Conservation (phyloP, 1,140 invertebrate genomes). For the Drosophila baimaii region DNA sequence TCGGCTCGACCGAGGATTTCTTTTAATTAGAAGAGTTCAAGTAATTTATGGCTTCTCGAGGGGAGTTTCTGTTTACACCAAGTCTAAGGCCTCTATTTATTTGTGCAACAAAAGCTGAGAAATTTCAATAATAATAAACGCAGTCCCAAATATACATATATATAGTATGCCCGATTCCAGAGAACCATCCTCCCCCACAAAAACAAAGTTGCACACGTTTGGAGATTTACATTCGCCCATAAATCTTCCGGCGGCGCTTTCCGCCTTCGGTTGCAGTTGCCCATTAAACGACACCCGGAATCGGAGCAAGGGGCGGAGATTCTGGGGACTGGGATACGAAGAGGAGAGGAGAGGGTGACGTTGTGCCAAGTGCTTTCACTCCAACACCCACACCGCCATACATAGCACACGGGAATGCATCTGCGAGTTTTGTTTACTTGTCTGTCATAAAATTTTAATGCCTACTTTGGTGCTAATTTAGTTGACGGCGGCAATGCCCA, state of each 20-base stretch:
- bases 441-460: conserved; percentile 78
- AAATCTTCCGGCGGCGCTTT: conserved; percentile 71
- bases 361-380: conserved; percentile 63
- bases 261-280: conserved; percentile 60
- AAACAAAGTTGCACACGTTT: conserved; percentile 58
- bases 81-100: conserved; percentile 51
- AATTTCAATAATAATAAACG: conserved; percentile 65
- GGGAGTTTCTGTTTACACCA: conserved; percentile 30
- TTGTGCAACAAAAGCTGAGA: conserved; percentile 47
- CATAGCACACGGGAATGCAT: conserved; percentile 6
- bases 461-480: conserved; percentile 81
- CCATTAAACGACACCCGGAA: conserved; percentile 77
- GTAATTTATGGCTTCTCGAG: conserved; percentile 64
- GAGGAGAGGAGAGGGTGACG: conserved; percentile 30
- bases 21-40: conserved; percentile 69
- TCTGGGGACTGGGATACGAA: neutral
- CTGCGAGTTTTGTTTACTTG: conserved; percentile 67
- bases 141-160: conserved; percentile 32
- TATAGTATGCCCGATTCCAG: conserved; percentile 46
- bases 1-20: conserved; percentile 53
- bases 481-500: conserved; percentile 59
- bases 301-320: conserved; percentile 45
- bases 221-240: conserved; percentile 70
- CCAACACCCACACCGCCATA: neutral
- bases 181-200: conserved; percentile 24